Evolutionary conservation across 2,888 invertebrate genomes (phyloP), one percentile per base, ranked within the genome.

Genomic region (Teleiodes luculella): DNA sequence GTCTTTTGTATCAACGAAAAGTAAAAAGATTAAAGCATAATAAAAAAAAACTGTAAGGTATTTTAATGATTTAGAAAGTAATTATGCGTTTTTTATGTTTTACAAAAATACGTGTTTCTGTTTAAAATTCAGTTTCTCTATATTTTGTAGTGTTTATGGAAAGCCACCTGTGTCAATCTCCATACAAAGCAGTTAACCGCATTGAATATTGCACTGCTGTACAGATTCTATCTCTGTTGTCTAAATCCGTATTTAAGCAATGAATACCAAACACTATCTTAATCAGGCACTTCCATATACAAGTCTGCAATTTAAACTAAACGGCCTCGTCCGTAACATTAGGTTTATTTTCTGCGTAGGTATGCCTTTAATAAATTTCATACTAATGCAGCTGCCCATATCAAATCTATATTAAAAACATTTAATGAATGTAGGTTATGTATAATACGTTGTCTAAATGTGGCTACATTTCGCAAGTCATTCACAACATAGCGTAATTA

Each of bases 391-490:
- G 28, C 36, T 49, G 49, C 37, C 37, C 13, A 28, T 49, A 47
- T 33, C 33, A 3, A 47, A 35, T 47, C 31, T 30, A 47, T 47
- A 33, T 47, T 20, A 6, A 37, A 41, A 20, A 16, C 20, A 47
- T 35, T 47, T 14, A 30, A 16, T 33, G 10, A 47, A 2, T 31
- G 20, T 43, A 10, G 10, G 33, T 33, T 33, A n/a, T 33, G 33
- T 6, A 24, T n/a, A n/a, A n/a, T 41, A 35, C 18, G 18, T 11
- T 20, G 4, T 31, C 14, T 39, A 51, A 28, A 51, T 39, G 13
- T 39, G 37, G 39, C 39, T 24, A 52, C 18, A 16, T 52, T 52
- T 52, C 18, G 31, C 16, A 52, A 52, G 16, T 31, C 46, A 46
- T 31, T 14, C 35, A 47, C 16, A 47, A 3, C 20, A 41, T 36